A percentile compares a stretch with the other conserved stretches of the same genome.
These are phyloP conservation scores for Thalassophryne amazonica DNA, from an alignment of 2,797 vertebrate genomes.

Conservation along the genomic window DNA sequence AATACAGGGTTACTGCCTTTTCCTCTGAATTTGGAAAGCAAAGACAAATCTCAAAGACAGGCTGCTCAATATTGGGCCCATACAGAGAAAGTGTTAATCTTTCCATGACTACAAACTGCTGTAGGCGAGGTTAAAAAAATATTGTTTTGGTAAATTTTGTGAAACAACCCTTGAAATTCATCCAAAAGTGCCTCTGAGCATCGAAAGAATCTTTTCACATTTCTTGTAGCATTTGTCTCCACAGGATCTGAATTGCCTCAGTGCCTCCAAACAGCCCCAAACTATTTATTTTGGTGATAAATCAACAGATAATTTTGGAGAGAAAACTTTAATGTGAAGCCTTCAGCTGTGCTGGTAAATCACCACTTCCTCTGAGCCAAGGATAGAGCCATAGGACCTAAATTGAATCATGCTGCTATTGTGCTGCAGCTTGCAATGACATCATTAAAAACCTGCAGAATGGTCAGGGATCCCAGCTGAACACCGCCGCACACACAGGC, in stretches of 20 bases:
- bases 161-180: background rate
- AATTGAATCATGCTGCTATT: background rate
- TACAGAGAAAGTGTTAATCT: too few relatives aligned
- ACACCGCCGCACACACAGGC: background rate
- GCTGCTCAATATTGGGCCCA: too few relatives aligned
- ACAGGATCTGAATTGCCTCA: background rate
- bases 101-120: too few relatives aligned
- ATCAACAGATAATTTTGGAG: background rate
- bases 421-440: background rate
- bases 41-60: too few relatives aligned
- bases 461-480: constrained; percentile 16
- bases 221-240: background rate
- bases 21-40: too few relatives aligned
- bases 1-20: too few relatives aligned
- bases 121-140: too few relatives aligned
- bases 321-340: background rate
- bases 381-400: background rate
- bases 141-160: too few relatives aligned
- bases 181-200: background rate
- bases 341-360: constrained; percentile 3
- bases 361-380: background rate
- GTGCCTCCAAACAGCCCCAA: background rate
- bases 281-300: background rate
- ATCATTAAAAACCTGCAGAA: background rate
- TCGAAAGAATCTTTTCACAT: too few relatives aligned